Evolutionary conservation across 2,797 vertebrate species (phyloP), one percentile per base, ranked within the genome.

Genomic region (Gallinago stenura): DNA sequence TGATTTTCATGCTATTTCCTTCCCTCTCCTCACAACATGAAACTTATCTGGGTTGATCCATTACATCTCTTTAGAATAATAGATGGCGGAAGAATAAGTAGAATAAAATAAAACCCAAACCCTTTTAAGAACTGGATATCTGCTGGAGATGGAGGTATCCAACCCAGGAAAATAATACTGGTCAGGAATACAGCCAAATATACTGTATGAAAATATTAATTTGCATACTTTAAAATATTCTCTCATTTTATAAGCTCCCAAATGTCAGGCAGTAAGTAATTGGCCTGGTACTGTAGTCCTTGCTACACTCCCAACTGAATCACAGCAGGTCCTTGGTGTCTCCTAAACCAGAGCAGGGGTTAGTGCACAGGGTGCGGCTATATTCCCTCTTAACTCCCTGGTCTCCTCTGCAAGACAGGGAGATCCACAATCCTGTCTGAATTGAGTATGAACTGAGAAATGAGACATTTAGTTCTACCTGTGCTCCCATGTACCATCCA

Each of bases 141-240:
- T 97, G 84, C 64, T 95, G 60, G 83, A 93, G 84, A 83, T 43
- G 62, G 83, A 96, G 50, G 69, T 83, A 89, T 83, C 90, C 76
- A 94, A 92, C 86, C 51, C 81, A 93, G 92, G 93, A 90, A 92
- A 92, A 95, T 81, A 93, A 80, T 92, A 72, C 57, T 95, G 61
- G 89, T 90, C 95, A 79, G 83, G 93, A 97, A 96, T 83, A 82
- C 70, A 96, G 93, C 94, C 94, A 96, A 88, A 90, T 62, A 91
- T 41, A 71, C 81, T 78, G 90, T 88, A 93, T 84, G 85, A 95
- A 97, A 96, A 79, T 57, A 97, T 82, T 95, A 22, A 96, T 98
- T 97, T 98, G 76, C 88, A 90, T 97, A 87, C 95, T 96, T 91
- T 97, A 20, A 96, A 97, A 97, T 96, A 97, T 97, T 97, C 83